These are phyloP conservation scores for Propithecus deckenii DNA, from an alignment of 2,797 vertebrate species.

Conservation along the genomic window DNA sequence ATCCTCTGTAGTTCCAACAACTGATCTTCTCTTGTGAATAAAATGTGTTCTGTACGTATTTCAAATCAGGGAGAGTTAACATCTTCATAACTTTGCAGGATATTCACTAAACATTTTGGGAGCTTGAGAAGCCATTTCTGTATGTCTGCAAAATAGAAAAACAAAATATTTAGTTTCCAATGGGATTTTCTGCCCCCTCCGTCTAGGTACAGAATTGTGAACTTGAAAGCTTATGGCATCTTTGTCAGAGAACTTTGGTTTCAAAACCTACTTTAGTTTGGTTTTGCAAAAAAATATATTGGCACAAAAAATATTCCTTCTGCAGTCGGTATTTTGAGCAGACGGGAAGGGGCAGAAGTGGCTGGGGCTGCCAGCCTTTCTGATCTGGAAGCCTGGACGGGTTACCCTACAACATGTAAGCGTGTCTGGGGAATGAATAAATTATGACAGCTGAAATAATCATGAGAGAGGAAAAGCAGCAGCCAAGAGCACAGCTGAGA, in stretches of 20 bases:
- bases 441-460: conserved; percentile 74
- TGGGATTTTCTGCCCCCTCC: background rate
- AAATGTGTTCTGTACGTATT: background rate
- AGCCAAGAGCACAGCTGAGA: background rate
- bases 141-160: background rate
- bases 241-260: background rate
- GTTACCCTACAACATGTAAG: background rate
- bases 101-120: background rate
- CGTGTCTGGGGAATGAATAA: conserved; percentile 65
- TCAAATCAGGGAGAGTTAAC: background rate
- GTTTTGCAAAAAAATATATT: background rate
- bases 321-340: background rate
- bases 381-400: background rate
- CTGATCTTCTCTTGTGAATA: background rate
- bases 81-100: background rate
- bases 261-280: conserved; percentile 41
- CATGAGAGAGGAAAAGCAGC: conserved; percentile 34
- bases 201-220: background rate
- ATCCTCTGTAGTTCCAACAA: background rate
- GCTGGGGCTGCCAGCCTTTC: background rate
- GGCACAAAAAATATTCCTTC: background rate
- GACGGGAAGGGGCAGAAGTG: background rate
- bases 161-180: background rate
- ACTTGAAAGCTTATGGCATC: background rate
- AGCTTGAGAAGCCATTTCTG: background rate